phyloP scores from a whole-genome alignment of 2,113 vertebrate genomes.

The Pan paniscus region DNA sequence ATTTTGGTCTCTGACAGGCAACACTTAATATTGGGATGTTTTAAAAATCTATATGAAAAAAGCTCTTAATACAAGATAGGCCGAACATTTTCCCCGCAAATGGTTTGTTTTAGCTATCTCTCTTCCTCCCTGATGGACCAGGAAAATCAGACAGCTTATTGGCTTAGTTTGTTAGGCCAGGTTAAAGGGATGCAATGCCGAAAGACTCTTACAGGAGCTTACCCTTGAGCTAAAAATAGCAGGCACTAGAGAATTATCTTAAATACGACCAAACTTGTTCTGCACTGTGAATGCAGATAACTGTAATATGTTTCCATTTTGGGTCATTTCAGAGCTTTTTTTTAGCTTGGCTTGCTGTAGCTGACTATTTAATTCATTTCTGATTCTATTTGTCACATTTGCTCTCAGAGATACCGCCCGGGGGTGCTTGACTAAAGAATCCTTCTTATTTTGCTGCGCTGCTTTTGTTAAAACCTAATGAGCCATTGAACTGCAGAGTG shows the following conservation, averaged over 20 bases:
- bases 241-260: constrained; percentile 90
- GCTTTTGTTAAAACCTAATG: constrained; percentile 82
- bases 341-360: constrained; percentile 83
- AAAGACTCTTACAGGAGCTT: constrained; percentile 96
- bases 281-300: constrained; percentile 88
- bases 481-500: constrained; percentile 68
- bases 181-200: constrained; percentile 92
- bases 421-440: constrained; percentile 77
- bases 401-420: constrained; percentile 78
- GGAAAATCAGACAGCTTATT: constrained; percentile 93
- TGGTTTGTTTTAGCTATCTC: constrained; percentile 86
- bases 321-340: constrained; percentile 83
- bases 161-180: constrained; percentile 95
- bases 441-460: constrained; percentile 76
- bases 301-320: constrained; percentile 89
- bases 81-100: constrained; percentile 79
- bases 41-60: constrained; percentile 80
- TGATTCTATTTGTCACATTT: constrained; percentile 84
- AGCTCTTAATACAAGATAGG: constrained; percentile 84
- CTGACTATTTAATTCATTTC: constrained; percentile 88
- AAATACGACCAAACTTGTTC: constrained; percentile 89
- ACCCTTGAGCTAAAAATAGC: constrained; percentile 96
- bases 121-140: constrained; percentile 80
- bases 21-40: constrained; percentile 76
- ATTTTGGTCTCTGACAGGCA: constrained; percentile 82